These are phyloP conservation scores for Campoletis sonorensis DNA, from an alignment of 1,140 invertebrate genomes.

Conservation along the genomic window DNA sequence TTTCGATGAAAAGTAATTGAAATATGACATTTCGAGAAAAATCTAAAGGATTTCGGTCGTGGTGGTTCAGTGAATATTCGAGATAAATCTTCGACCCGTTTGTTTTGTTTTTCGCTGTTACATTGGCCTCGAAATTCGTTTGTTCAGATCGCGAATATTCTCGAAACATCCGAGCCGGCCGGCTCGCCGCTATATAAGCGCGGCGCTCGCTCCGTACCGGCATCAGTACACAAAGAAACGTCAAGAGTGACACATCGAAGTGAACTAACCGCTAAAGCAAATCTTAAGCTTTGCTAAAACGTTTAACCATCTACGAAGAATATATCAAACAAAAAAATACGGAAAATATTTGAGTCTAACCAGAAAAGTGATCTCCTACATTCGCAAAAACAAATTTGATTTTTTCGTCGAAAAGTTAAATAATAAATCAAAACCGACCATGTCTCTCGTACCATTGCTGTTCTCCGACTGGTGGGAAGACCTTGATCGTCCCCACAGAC, in stretches of 20 bases:
- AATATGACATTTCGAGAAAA: too few relatives aligned
- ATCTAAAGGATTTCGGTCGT: too few relatives aligned
- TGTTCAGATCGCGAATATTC: constrained; percentile 17
- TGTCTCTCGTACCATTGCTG: constrained; percentile 70
- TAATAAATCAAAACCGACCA: constrained; percentile 50
- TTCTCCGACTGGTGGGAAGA: constrained; percentile 74
- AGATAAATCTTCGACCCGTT: too few relatives aligned
- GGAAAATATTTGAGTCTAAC: not conserved
- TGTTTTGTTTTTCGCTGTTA: too few relatives aligned
- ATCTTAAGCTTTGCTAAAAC: not conserved
- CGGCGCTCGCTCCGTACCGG: not conserved
- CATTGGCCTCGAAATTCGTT: not conserved
- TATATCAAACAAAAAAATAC: not conserved
- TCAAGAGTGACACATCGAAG: constrained; percentile 12
- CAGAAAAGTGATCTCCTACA: not conserved
- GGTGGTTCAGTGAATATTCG: too few relatives aligned
- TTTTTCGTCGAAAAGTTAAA: not conserved
- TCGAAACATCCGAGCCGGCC: not conserved
- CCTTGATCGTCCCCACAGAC: constrained; percentile 59
- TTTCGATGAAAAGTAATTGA: too few relatives aligned
- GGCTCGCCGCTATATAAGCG: constrained; percentile 20
- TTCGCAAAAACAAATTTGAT: not conserved
- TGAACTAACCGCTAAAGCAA: not conserved
- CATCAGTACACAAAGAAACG: not conserved
- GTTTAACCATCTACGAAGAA: not conserved